Evolutionary conservation across 1,140 invertebrate genomes (phyloP).

Genomic region (Sycophaga agraensis): DNA sequence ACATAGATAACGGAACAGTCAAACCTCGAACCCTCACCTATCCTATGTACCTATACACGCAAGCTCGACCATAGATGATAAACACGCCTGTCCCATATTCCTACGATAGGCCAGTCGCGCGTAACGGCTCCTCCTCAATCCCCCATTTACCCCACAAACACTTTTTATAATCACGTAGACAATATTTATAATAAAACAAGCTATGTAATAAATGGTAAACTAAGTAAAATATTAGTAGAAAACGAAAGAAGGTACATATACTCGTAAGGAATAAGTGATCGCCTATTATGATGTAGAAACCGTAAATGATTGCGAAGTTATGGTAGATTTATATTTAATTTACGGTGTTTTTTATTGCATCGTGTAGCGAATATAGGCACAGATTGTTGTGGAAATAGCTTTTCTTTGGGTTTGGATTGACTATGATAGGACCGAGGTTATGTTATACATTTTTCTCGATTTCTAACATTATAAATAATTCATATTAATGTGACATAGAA

Average conservation of each 20-base stretch:
- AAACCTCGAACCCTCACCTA: background rate
- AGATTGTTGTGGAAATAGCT: conserved; percentile 1
- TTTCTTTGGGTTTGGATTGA: background rate
- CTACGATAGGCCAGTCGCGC: conserved; percentile 50
- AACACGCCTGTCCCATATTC: conserved; percentile 51
- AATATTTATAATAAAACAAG: conserved; percentile 59
- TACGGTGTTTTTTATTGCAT: conserved; percentile 5
- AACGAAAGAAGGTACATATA: conserved; percentile 22
- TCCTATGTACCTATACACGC: background rate
- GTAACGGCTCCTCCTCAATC: conserved; percentile 45
- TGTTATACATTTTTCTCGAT: conserved; percentile 9
- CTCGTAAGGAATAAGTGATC: conserved; percentile 12
- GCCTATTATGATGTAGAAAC: conserved; percentile 8
- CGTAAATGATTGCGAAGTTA: background rate
- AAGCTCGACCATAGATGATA: conserved; percentile 5
- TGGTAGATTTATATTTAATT: conserved; percentile 20
- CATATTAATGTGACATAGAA: background rate
- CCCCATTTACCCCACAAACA: too few relatives aligned
- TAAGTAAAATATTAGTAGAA: conserved; percentile 41
- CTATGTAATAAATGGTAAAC: background rate
- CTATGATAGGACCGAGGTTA: background rate
- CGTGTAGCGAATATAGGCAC: background rate
- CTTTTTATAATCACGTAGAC: conserved; percentile 54
- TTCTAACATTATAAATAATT: conserved; percentile 8
- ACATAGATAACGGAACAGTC: background rate